These are phyloP conservation scores for Amblyraja radiata DNA, from an alignment of 2,797 vertebrate genomes.

Conservation along the genomic window DNA sequence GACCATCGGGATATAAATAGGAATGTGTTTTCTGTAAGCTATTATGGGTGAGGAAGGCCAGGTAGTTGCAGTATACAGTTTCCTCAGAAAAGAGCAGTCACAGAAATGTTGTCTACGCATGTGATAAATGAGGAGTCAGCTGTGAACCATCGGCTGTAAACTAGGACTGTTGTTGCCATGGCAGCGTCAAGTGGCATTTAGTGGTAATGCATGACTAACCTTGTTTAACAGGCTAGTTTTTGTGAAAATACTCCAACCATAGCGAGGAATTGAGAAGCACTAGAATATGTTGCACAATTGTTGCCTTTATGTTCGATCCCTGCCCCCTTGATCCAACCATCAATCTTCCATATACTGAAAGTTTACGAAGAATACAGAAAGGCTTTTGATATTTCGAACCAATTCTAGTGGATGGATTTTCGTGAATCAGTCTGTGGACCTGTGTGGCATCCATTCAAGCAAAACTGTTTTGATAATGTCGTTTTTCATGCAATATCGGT, in stretches of 20 bases:
- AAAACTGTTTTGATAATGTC: slow-evolving; percentile 11
- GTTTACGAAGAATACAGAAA: not conserved
- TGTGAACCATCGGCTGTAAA: slow-evolving; percentile 50
- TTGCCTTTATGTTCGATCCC: not conserved
- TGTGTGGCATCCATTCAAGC: not conserved
- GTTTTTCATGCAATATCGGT: slow-evolving; percentile 35
- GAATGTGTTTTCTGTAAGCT: not conserved
- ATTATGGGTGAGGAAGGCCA: not conserved
- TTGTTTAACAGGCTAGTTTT: not conserved
- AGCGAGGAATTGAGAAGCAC: slow-evolving; percentile 38
- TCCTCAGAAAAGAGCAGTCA: slow-evolving; percentile 25
- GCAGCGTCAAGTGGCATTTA: slow-evolving; percentile 44
- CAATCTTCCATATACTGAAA: not conserved
- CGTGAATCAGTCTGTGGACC: not conserved
- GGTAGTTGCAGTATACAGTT: not conserved
- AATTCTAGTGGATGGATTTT: not conserved
- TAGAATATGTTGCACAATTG: slow-evolving; percentile 34
- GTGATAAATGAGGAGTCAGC: slow-evolving; percentile 52
- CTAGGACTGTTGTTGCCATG: slow-evolving; percentile 50
- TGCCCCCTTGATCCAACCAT: too few species aligned
- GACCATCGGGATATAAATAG: not conserved
- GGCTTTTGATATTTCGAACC: slow-evolving; percentile 9
- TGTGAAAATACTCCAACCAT: slow-evolving; percentile 33
- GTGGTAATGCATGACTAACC: slow-evolving; percentile 38
- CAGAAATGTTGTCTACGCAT: slow-evolving; percentile 42